Percentiles rank a stretch among this genome's conserved stretches.
Conservation (phyloP, 2,113 vertebrate species). For the Falcunculus frontatus region DNA sequence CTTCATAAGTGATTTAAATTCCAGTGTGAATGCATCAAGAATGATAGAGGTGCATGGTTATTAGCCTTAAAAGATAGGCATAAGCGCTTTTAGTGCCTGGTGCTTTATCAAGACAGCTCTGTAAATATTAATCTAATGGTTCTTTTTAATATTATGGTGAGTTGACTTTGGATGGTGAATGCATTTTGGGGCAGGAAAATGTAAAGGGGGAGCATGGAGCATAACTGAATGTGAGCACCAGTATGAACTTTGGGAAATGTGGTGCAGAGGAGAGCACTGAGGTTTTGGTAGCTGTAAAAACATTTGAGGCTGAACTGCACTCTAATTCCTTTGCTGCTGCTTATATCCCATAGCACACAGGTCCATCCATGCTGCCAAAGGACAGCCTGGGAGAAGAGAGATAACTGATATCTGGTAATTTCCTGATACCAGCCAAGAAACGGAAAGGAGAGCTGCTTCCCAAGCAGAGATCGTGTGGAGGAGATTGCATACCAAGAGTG, state of each 20-base stretch:
- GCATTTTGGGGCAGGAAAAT: not conserved
- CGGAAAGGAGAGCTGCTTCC: not conserved
- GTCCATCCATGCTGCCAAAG: not conserved
- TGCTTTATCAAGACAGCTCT: not conserved
- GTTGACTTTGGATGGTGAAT: not conserved
- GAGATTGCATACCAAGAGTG: not conserved
- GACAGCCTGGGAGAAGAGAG: not conserved
- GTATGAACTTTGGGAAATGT: not conserved
- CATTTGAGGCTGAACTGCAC: not conserved
- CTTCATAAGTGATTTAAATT: not conserved
- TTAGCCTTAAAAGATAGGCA: not conserved
- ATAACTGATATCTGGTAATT: not conserved
- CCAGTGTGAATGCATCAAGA: not conserved
- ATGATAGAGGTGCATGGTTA: not conserved
- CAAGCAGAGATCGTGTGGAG: not conserved
- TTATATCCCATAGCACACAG: not conserved
- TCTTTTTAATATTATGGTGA: not conserved
- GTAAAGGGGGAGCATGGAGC: not conserved
- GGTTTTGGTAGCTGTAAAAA: not conserved
- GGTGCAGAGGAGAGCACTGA: not conserved
- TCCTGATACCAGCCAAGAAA: not conserved
- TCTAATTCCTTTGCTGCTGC: not conserved
- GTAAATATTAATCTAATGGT: not conserved
- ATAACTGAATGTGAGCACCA: not conserved
- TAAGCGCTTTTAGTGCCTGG: not conserved